Evolutionary conservation across 2,797 vertebrate species (phyloP).

Genomic region (Pseudomugil gertrudae): DNA sequence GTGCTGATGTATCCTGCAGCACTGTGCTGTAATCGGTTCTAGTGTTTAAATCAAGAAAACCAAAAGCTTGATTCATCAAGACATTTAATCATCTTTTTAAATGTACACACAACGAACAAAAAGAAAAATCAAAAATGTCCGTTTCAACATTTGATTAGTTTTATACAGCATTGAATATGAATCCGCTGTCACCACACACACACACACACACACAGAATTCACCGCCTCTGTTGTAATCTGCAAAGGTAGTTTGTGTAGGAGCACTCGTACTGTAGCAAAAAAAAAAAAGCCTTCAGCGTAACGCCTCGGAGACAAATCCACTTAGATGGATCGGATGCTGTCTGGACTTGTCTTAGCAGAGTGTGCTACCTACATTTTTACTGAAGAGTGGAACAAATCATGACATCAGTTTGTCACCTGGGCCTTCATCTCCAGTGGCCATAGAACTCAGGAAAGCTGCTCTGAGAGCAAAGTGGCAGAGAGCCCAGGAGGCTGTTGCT

Average conservation of each 20-base stretch:
- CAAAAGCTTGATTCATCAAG: constrained; percentile 52
- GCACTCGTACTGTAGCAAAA: constrained; percentile 39
- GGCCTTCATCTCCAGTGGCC: constrained; percentile 60
- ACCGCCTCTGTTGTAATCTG: constrained; percentile 45
- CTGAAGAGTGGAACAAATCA: constrained; percentile 34
- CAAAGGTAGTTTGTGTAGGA: constrained; percentile 34
- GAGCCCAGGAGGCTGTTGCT: constrained; percentile 12
- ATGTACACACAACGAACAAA: constrained; percentile 66
- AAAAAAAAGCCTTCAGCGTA: constrained; percentile 40
- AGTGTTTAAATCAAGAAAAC: not conserved
- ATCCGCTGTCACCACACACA: constrained; percentile 56
- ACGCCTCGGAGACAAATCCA: constrained; percentile 32
- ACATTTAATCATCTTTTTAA: constrained; percentile 74
- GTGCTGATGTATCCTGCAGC: constrained; percentile 17
- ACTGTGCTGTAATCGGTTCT: not conserved
- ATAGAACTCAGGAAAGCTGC: constrained; percentile 32
- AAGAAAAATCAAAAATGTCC: constrained; percentile 60
- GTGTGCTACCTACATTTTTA: constrained; percentile 26
- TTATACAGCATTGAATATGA: constrained; percentile 57
- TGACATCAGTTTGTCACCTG: constrained; percentile 43
- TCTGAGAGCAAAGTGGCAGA: constrained; percentile 36
- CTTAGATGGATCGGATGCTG: constrained; percentile 1
- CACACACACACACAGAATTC: constrained; percentile 36
- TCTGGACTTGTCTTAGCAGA: constrained; percentile 21
- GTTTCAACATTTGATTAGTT: constrained; percentile 56